Evolutionary conservation across 2,888 invertebrate species (phyloP), one percentile per base, ranked within the genome.

Genomic region (Ectemnius cavifrons): DNA sequence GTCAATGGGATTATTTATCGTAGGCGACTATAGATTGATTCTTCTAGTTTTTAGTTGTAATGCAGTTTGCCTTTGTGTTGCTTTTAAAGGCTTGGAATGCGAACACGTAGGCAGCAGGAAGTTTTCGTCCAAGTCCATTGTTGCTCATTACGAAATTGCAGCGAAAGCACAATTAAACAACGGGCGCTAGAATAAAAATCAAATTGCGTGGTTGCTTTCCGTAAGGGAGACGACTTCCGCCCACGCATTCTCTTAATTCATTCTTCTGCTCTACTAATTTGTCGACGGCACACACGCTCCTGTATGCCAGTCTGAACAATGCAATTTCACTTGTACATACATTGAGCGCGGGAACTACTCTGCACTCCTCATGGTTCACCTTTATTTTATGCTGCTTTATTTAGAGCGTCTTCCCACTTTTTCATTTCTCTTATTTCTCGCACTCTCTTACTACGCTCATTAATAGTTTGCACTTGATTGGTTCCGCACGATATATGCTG

Each of bases 191-290:
- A 68, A 16, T 59, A 60, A 47, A 67, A 63, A 63, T 63, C 46
- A 63, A 66, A 47, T 46, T 61, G 47, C 64, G 45, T 14, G 16
- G 46, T 28, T 45, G n/a, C 64, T 67, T 67, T 67, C 73, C 67
- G 52, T 70, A 60, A 67, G 67, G 60, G 37, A 37, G 11, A 8
- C 37, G 6, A 37, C 37, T 37, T 37, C 37, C 37, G 64, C 63
- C 64, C 61, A 47, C 57, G 37, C 37, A 60, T 60, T 52, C 37
- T 14, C 11, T 60, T 45, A 47, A 62, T 66, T 65, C 66, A n/a
- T 72, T 77, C 71, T 74, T 77, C 71, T 77, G 78, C 78, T 78
- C 78, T 74, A 70, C 66, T 78, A 77, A 74, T 67, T 72, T 69
- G 76, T 63, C 62, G 49, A 56, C 63, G 63, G 63, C 23, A 58